Conservation (phyloP, 2,113 vertebrate species). For the Ptilonorhynchus violaceus region DNA sequence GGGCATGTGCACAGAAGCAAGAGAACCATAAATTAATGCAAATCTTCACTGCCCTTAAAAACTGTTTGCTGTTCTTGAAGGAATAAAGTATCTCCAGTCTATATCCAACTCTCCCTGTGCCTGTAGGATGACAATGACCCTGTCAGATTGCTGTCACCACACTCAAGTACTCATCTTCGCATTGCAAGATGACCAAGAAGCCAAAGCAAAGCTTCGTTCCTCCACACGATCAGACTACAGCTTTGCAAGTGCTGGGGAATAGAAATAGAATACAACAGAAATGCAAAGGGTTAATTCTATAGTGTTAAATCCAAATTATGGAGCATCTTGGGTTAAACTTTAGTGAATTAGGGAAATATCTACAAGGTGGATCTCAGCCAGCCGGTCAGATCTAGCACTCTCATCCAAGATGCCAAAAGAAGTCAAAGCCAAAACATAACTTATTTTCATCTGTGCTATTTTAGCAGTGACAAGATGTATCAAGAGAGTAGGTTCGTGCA, state of each 20-base stretch:
- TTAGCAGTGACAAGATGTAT: slow-evolving; percentile 42
- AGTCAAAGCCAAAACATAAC: slow-evolving; percentile 32
- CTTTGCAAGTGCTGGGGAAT: background rate
- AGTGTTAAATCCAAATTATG: background rate
- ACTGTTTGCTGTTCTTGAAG: background rate
- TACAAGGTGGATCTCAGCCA: slow-evolving; percentile 22
- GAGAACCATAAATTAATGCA: background rate
- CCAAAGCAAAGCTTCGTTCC: background rate
- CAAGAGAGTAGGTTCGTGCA: background rate
- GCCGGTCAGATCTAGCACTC: slow-evolving; percentile 18
- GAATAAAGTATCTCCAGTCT: background rate
- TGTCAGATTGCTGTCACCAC: background rate
- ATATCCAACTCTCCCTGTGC: background rate
- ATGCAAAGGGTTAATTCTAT: background rate
- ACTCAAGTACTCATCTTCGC: background rate
- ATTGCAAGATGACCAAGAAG: background rate
- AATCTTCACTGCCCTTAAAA: background rate
- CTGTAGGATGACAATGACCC: background rate
- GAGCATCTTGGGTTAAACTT: background rate
- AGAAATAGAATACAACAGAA: too few species aligned
- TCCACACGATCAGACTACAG: background rate
- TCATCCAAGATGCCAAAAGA: slow-evolving; percentile 24
- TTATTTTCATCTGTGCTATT: slow-evolving; percentile 58
- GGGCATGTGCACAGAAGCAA: background rate
- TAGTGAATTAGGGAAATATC: background rate